Evolutionary conservation across 2,888 invertebrate species (phyloP).

Genomic region (Aelia acuminata): DNA sequence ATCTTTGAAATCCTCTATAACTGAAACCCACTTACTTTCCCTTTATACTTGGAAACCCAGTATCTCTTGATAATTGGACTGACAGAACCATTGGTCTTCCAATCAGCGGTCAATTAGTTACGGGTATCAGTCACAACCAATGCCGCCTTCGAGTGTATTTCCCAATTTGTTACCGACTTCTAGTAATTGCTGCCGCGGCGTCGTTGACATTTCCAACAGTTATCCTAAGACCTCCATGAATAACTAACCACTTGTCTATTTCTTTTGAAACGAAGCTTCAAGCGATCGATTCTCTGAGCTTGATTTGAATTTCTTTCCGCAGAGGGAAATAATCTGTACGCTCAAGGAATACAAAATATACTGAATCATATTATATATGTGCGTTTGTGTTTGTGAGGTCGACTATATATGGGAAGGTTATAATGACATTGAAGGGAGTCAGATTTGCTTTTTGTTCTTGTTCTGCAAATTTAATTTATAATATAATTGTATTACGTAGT

Average conservation of each 20-base stretch:
- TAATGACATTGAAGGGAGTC: too few species aligned
- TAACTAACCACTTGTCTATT: neutral
- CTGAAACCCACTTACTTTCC: neutral
- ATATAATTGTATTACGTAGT: too few species aligned
- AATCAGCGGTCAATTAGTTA: slow-evolving; percentile 27
- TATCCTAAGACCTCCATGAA: neutral
- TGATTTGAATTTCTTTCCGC: neutral
- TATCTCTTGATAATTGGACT: neutral
- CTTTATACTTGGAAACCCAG: neutral
- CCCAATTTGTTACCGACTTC: slow-evolving; percentile 10
- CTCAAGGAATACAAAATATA: neutral
- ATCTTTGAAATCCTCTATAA: neutral
- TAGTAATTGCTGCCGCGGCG: neutral
- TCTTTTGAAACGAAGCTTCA: neutral
- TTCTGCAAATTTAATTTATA: too few species aligned
- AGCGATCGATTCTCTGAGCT: neutral
- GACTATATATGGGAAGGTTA: too few species aligned
- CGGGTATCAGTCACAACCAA: slow-evolving; percentile 26
- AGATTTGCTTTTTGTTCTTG: too few species aligned
- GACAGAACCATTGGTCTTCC: neutral
- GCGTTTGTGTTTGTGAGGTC: too few species aligned
- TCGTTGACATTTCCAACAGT: neutral
- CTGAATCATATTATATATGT: too few species aligned
- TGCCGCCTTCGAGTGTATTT: neutral
- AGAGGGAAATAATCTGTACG: neutral